phyloP scores from a whole-genome alignment of 2,888 invertebrate species.

The Idaea aversata region DNA sequence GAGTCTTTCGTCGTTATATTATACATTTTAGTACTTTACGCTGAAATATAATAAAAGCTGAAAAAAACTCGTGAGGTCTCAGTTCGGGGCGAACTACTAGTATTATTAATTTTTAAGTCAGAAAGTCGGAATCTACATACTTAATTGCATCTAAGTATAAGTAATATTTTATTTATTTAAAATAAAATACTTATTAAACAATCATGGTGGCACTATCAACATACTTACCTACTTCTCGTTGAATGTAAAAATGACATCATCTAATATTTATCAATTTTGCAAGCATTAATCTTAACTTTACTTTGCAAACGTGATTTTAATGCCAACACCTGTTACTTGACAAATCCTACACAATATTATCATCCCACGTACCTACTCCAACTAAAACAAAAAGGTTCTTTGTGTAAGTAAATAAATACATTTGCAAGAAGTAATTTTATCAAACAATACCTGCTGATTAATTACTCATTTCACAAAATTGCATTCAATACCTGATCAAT shows the following conservation, averaged over 20 bases:
- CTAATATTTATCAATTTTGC: constrained; percentile 1
- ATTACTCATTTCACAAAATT: constrained; percentile 18
- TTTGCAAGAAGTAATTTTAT: background rate
- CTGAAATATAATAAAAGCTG: no score
- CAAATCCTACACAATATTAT: constrained; percentile 7
- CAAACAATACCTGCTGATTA: constrained; percentile 5
- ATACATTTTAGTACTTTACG: no score
- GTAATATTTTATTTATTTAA: background rate
- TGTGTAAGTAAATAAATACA: background rate
- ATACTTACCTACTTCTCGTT: no score
- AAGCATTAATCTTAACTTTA: constrained; percentile 1
- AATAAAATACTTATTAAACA: background rate
- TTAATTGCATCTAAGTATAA: background rate
- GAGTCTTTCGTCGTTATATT: no score
- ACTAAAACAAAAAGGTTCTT: background rate
- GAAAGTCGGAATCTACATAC: no score
- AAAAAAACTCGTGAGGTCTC: no score
- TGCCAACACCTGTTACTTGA: constrained; percentile 11
- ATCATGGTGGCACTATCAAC: background rate
- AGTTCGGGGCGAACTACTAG: no score
- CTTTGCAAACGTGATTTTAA: constrained; percentile 27
- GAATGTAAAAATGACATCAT: background rate
- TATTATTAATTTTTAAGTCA: no score
- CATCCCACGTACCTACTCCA: constrained; percentile 12
- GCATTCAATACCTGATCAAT: constrained; percentile 31